phyloP scores from a whole-genome alignment of 2,113 vertebrate species.

The Pycnonotus jocosus region DNA sequence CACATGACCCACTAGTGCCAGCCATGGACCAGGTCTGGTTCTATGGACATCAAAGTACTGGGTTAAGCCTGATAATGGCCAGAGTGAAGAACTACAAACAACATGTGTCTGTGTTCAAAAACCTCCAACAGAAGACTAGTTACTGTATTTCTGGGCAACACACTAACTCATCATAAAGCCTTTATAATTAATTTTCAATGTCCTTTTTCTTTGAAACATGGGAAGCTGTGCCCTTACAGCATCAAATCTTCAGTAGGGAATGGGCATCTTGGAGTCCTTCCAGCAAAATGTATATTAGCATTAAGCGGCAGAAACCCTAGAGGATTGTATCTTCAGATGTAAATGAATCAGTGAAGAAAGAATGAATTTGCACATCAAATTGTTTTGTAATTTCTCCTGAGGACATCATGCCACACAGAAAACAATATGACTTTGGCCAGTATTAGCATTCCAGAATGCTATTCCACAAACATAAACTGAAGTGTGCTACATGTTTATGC shows the following conservation, averaged over 20 bases:
- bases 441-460: neutral
- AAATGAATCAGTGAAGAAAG: neutral
- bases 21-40: neutral
- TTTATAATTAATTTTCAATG: neutral
- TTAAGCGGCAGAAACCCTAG: neutral
- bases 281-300: neutral
- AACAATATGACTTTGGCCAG: neutral
- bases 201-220: neutral
- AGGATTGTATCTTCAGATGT: neutral
- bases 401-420: neutral
- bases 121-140: neutral
- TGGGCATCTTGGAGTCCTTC: neutral
- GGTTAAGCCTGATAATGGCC: neutral
- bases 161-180: neutral
- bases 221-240: neutral
- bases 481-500: neutral
- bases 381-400: neutral
- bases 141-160: neutral
- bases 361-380: conserved; percentile 2
- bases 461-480: neutral
- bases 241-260: neutral
- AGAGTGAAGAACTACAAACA: neutral
- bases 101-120: neutral
- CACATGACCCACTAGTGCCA: neutral
- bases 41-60: neutral